These are phyloP conservation scores for Vimba vimba DNA, from an alignment of 2,113 vertebrate genomes.

Conservation along the genomic window DNA sequence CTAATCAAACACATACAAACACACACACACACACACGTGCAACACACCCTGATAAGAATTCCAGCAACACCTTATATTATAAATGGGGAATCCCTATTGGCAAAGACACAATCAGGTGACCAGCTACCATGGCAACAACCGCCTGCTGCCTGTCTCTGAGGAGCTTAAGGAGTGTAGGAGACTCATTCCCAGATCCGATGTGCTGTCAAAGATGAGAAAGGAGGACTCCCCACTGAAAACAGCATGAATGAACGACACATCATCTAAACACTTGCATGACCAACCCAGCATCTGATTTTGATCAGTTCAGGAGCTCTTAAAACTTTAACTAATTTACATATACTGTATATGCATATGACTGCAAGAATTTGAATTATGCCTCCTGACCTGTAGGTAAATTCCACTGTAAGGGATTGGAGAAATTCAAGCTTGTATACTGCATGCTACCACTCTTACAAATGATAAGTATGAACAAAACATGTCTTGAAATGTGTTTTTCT, in stretches of 20 bases:
- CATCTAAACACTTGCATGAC: neutral
- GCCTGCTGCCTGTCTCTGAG: constrained; percentile 58
- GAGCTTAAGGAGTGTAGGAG: constrained; percentile 50
- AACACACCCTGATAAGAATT: constrained; percentile 40
- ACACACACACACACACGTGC: neutral
- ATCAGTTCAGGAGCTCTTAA: neutral
- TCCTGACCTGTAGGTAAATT: no score
- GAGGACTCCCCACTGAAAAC: constrained; percentile 36
- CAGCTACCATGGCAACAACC: constrained; percentile 60
- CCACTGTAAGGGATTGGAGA: no score
- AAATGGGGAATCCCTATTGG: constrained; percentile 64
- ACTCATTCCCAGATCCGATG: constrained; percentile 31
- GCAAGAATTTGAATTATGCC: no score
- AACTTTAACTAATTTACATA: neutral
- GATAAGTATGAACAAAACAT: no score
- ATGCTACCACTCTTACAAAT: no score
- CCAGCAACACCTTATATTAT: constrained; percentile 49
- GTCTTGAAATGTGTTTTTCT: no score
- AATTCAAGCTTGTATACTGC: no score
- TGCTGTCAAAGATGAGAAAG: constrained; percentile 17
- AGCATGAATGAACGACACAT: constrained; percentile 30
- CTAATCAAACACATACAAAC: constrained; percentile 12
- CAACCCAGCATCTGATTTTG: neutral
- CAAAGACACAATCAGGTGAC: constrained; percentile 61
- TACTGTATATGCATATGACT: no score